Base-by-base conservation (phyloP, 2,113 vertebrate genomes). In the Thalassoma bifasciatum region DNA sequence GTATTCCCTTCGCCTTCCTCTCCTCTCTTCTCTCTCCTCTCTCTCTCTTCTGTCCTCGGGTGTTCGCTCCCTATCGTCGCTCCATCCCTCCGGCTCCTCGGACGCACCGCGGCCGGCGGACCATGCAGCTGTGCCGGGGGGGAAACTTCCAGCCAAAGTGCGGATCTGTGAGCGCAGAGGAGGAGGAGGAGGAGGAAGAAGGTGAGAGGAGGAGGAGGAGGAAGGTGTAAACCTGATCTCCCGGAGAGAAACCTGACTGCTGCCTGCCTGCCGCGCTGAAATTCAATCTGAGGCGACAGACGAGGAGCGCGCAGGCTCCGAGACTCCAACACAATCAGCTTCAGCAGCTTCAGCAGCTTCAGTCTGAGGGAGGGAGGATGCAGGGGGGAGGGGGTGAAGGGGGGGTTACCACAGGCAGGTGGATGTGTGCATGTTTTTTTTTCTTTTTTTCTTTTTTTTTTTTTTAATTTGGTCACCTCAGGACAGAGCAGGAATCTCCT, bases 81-180 rank as follows among this genome's bases (percentile, higher is more conserved):
- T 54, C 24, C 83, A 75, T 86, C 1, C 16, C 66, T 38, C 54
- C 51, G 59, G 9, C 58, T 46, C 70, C 78, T 52, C 67, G 53
- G 24, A 26, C 49, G 77, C 82, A 47, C 42, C 26, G 49, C 47
- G 53, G n/a, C 13, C 47, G n/a, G 38, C 12, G 66, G 62, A 65
- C 12, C 46, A 49, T 19, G 46, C 73, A 12, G 47, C 66, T 47
- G 53, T 12, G 47, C 53, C 51, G 34, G 26, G 63, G 26, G 63
- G 57, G 0, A 61, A 86, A 86, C 79, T 87, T 88, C 82, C 77
- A n/a, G 12, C 1, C 16, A 19, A 83, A 79, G 77, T 62, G 81
- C 1, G 67, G 72, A 3, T 61, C 26, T 73, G 73, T 3, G 63
- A 16, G 44, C 44, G 0, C 59, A 46, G 37, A 26, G 50, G 44